These are phyloP conservation scores for Notarius lentiginosus DNA, from an alignment of 2,113 vertebrate genomes.

Conservation along the genomic window DNA sequence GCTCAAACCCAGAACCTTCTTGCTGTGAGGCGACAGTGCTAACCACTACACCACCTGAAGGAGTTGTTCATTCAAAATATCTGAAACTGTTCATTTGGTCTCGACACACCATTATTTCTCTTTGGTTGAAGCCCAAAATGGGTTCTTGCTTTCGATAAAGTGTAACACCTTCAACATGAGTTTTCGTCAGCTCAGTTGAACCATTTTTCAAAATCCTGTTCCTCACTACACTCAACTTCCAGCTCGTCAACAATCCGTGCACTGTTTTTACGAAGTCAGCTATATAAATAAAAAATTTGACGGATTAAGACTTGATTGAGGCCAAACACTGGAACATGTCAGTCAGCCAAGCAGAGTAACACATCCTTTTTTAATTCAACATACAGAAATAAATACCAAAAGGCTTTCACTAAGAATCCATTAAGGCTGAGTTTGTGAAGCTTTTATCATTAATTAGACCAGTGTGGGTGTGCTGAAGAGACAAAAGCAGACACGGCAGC, in stretches of 20 bases:
- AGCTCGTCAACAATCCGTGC: background rate
- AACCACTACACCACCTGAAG: too few species aligned
- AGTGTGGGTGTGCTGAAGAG: background rate
- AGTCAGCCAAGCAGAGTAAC: background rate
- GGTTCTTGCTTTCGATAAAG: background rate
- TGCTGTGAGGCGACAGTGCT: too few species aligned
- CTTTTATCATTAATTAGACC: constrained; percentile 47
- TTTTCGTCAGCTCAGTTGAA: background rate
- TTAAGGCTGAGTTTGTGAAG: constrained; percentile 46
- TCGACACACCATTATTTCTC: background rate
- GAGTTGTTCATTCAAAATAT: too few species aligned
- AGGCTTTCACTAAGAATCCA: constrained; percentile 43
- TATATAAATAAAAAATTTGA: background rate
- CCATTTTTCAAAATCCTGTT: background rate
- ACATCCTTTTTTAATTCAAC: background rate
- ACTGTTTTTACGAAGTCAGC: background rate
- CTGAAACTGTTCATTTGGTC: background rate
- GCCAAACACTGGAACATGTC: constrained; percentile 14
- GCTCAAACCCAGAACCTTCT: too few species aligned
- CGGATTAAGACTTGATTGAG: constrained; percentile 20
- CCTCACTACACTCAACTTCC: background rate
- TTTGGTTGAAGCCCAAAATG: background rate
- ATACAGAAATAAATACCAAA: constrained; percentile 34
- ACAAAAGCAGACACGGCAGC: constrained; percentile 33
- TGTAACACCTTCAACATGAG: background rate